phyloP scores from a whole-genome alignment of 2,888 invertebrate species.

The Epicampocera succincta region DNA sequence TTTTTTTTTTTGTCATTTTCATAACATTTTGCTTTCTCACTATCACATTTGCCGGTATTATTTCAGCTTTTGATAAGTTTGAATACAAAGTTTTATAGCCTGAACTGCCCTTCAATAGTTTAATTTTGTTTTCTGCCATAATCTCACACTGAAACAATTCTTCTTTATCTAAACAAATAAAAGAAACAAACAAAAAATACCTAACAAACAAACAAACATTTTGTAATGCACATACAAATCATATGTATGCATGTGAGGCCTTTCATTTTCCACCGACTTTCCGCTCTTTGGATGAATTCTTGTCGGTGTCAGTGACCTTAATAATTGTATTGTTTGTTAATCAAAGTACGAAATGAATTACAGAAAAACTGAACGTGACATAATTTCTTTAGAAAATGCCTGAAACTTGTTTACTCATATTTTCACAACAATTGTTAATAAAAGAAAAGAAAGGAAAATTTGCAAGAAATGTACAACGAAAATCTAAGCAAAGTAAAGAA shows the following conservation, averaged over 20 bases:
- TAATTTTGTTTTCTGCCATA: too few species aligned
- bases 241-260: too few species aligned
- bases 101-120: too few species aligned
- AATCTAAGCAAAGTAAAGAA: conserved; percentile 1
- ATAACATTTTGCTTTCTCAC: too few species aligned
- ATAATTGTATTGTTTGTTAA: conserved; percentile 64
- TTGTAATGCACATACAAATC: not conserved
- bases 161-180: too few species aligned
- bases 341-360: conserved; percentile 60
- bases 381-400: conserved; percentile 53
- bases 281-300: conserved; percentile 26
- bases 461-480: not conserved
- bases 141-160: too few species aligned
- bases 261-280: conserved; percentile 11
- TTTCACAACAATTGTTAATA: conserved; percentile 12
- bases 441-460: conserved; percentile 3
- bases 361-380: conserved; percentile 61
- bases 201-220: too few species aligned
- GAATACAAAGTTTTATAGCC: too few species aligned
- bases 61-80: too few species aligned
- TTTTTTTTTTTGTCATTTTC: too few species aligned
- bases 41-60: too few species aligned
- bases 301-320: conserved; percentile 67
- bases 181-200: too few species aligned
- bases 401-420: conserved; percentile 12